Base-by-base conservation (phyloP, 53 echinoderm and acorn worm species). In the Zoroaster sp. region DNA sequence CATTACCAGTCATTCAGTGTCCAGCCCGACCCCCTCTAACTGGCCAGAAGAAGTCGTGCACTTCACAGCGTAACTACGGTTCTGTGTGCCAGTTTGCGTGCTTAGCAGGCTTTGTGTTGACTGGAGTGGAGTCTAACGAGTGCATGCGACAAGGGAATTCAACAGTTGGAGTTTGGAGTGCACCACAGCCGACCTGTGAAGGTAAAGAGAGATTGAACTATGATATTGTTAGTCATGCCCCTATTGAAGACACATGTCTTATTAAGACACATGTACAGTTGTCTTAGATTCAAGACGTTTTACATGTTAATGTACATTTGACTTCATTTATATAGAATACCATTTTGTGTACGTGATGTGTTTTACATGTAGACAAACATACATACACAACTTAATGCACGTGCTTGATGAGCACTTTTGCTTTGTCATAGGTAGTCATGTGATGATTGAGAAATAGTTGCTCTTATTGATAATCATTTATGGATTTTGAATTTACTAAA, bases 51-150 rank as follows among this genome's bases (percentile, higher is more conserved):
- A 86, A 45, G n/a, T 47, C 39, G 25, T 91, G 91, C 33, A 77
- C 91, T 3, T 36, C 77, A 2, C 68, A 70, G 32, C 86, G 47
- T 38, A 91, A 15, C 40, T 91, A 86, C 47, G 91, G 91, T 14
- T 86, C 91, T 14, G 42, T 45, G 38, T 91, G 91, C 47, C 77
- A 86, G 36, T 74, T 91, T 32, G 38, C 66, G 53, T 91, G 91
- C 77, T 67, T 34, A 32, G 15, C 78, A 28, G 91, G 91, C 31
- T 86, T 38, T 43, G 87, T 77, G 51, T 32, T 86, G 69, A 52
- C 21, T 28, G 87, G 78, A 15, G 54, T 13, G 40, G 52, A 86
- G 18, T 20, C 15, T 23, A 46, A 83, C 20, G 67, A 73, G 46
- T 94, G 94, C 40, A 55, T 74, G 32, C 18, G 63, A 4, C 37